A percentile compares a stretch with the other conserved stretches of the same genome.
Evolutionary conservation across 1,140 invertebrate species (phyloP).

Genomic region (Branchinecta lindahli): DNA sequence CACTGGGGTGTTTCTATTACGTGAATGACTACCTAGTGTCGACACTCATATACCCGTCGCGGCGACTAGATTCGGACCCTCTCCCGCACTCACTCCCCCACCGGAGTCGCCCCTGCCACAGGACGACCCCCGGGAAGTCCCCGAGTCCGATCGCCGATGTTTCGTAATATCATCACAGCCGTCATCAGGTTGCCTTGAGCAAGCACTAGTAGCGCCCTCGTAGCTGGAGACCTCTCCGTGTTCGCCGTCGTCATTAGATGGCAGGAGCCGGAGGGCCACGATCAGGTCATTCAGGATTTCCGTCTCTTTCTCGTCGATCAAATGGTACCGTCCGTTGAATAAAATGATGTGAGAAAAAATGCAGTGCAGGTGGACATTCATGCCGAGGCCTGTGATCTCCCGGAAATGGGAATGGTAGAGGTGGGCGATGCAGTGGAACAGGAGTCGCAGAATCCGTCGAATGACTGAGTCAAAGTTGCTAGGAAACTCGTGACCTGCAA

Average conservation of each 20-base stretch:
- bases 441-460: slow-evolving; percentile 83
- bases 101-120: not conserved
- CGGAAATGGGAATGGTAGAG: slow-evolving; percentile 94
- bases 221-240: not conserved
- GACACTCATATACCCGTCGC: not conserved
- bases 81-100: not conserved
- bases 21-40: slow-evolving; percentile 3
- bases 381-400: slow-evolving; percentile 72
- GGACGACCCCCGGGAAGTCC: not conserved
- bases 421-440: slow-evolving; percentile 95
- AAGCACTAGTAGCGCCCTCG: not conserved
- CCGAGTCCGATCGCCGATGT: not conserved
- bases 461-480: slow-evolving; percentile 83
- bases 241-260: slow-evolving; percentile 13
- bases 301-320: slow-evolving; percentile 88
- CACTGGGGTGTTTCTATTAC: not conserved
- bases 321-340: slow-evolving; percentile 65
- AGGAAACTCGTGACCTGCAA: slow-evolving; percentile 84
- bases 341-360: slow-evolving; percentile 89
- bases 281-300: slow-evolving; percentile 63
- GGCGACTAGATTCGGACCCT: slow-evolving; percentile 4
- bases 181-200: not conserved
- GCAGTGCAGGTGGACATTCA: slow-evolving; percentile 41
- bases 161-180: slow-evolving; percentile 7
- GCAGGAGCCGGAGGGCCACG: slow-evolving; percentile 29